These are phyloP conservation scores for Lepus americanus DNA, from an alignment of 2,113 vertebrate genomes.

Conservation along the genomic window DNA sequence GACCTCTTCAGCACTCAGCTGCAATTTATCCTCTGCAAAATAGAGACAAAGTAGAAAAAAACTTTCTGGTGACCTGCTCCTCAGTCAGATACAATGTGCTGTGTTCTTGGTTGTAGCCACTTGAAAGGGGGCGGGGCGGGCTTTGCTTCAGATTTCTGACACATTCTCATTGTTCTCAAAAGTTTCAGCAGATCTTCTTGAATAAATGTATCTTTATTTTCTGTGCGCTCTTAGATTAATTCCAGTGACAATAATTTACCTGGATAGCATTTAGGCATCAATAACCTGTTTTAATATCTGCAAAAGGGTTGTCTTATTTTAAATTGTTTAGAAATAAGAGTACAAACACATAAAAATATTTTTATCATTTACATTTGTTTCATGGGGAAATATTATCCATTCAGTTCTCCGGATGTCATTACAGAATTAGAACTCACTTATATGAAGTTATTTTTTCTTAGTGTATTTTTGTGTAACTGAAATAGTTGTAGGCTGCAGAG, in stretches of 20 bases:
- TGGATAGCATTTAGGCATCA: too few species aligned
- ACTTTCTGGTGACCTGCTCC: neutral
- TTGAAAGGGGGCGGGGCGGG: too few species aligned
- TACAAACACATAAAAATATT: neutral
- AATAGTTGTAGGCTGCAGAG: neutral
- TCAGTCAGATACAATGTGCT: neutral
- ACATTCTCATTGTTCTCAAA: neutral
- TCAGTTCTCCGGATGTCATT: neutral
- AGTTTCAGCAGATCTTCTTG: neutral
- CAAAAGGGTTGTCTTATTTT: too few species aligned
- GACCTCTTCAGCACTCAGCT: neutral
- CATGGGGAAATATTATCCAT: neutral
- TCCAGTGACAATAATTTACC: neutral
- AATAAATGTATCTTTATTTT: neutral
- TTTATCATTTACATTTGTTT: neutral
- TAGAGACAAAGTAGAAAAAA: neutral
- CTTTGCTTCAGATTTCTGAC: too few species aligned
- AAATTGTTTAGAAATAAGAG: too few species aligned
- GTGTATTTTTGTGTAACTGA: neutral
- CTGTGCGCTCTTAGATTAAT: neutral
- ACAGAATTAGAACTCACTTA: neutral
- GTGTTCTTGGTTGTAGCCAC: neutral
- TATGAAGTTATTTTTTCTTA: neutral
- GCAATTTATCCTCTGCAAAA: neutral
- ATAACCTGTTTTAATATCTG: too few species aligned